Evolutionary conservation across 2,113 vertebrate genomes (phyloP).

Genomic region (Morone chrysops): DNA sequence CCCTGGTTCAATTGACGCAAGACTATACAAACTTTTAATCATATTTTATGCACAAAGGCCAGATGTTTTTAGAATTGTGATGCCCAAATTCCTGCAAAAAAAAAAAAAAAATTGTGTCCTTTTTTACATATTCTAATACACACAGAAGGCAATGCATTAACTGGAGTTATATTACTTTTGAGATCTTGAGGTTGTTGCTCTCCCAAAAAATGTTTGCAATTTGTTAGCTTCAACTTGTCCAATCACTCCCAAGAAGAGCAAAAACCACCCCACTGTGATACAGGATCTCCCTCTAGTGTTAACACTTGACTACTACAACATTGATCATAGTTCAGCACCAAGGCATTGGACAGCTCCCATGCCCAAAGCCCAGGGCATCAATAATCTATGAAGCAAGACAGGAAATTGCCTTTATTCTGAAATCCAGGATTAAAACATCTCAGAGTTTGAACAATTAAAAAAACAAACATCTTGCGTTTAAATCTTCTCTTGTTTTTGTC

Average conservation of each 20-base stretch:
- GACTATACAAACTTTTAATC: not conserved
- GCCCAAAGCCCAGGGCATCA: not conserved
- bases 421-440: constrained; percentile 6
- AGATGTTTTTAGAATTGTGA: not conserved
- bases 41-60: not conserved
- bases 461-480: not conserved
- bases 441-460: not conserved
- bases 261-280: not conserved
- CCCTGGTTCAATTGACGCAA: not conserved
- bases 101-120: not conserved
- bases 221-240: not conserved
- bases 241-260: not conserved
- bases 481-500: constrained; percentile 34
- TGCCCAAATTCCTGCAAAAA: not conserved
- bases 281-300: constrained; percentile 73
- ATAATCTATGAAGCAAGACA: not conserved
- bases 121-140: not conserved
- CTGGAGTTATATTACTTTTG: not conserved
- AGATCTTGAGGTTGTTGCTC: not conserved
- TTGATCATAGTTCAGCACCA: constrained; percentile 62
- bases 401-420: not conserved
- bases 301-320: constrained; percentile 43
- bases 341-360: constrained; percentile 61
- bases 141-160: not conserved
- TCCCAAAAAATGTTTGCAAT: not conserved